These are phyloP conservation scores for Hyla sarda DNA, from an alignment of 2,113 vertebrate genomes.

Conservation along the genomic window DNA sequence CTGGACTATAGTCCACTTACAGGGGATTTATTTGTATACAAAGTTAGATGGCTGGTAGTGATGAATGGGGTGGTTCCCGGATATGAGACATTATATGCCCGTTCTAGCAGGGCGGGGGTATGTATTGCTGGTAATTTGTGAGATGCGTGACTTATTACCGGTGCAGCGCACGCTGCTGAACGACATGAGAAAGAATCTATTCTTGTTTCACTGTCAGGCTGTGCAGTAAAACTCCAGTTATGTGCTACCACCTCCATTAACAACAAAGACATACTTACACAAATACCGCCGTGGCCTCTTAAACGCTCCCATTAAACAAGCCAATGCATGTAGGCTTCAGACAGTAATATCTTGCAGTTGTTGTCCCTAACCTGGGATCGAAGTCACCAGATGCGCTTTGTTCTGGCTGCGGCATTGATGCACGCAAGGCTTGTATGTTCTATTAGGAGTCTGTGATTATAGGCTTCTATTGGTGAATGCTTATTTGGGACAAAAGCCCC, in stretches of 20 bases:
- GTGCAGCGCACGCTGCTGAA: neutral
- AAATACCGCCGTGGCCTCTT: slow-evolving; percentile 22
- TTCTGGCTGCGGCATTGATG: no score
- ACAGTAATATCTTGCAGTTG: slow-evolving; percentile 26
- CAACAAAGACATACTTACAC: slow-evolving; percentile 44
- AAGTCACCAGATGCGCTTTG: no score
- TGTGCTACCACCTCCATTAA: slow-evolving; percentile 3
- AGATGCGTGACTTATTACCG: neutral
- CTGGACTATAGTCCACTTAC: no score
- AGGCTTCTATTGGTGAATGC: no score
- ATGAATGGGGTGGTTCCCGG: neutral
- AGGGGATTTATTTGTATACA: no score
- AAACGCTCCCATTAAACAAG: slow-evolving; percentile 23
- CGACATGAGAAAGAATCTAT: slow-evolving; percentile 27
- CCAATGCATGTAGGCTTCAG: neutral
- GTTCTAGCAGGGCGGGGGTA: neutral
- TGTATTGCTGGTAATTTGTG: slow-evolving; percentile 13
- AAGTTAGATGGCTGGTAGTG: no score
- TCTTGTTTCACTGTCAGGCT: slow-evolving; percentile 13
- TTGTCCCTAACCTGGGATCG: neutral
- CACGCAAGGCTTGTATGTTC: no score
- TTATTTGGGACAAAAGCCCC: no score
- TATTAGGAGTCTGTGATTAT: no score
- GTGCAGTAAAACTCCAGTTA: slow-evolving; percentile 34
- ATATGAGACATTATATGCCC: neutral